phyloP scores from a whole-genome alignment of 2,888 invertebrate species.

The Amiota minor region DNA sequence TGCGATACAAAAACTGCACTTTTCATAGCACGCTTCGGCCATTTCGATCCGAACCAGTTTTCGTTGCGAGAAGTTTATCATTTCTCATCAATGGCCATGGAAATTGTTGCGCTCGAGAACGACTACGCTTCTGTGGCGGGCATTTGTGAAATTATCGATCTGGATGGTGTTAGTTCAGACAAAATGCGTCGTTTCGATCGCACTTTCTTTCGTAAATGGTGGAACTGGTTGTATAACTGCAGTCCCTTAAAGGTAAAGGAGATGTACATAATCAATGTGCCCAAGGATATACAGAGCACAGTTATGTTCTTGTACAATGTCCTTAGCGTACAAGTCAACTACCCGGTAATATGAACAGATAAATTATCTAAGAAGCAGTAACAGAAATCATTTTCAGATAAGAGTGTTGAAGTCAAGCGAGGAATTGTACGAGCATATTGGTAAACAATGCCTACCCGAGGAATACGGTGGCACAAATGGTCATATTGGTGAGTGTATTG shows the following conservation, averaged over 20 bases:
- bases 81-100: slow-evolving; percentile 63
- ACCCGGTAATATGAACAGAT: slow-evolving; percentile 51
- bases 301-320: slow-evolving; percentile 55
- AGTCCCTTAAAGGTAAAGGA: slow-evolving; percentile 59
- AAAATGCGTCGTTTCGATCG: slow-evolving; percentile 56
- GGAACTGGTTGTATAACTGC: slow-evolving; percentile 60
- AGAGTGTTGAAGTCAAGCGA: slow-evolving; percentile 54
- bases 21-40: slow-evolving; percentile 61
- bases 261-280: slow-evolving; percentile 61
- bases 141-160: slow-evolving; percentile 61
- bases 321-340: slow-evolving; percentile 52
- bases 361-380: not conserved
- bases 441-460: slow-evolving; percentile 61
- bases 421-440: slow-evolving; percentile 60
- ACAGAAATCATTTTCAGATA: slow-evolving; percentile 43
- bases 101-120: slow-evolving; percentile 64
- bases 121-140: slow-evolving; percentile 66
- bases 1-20: slow-evolving; percentile 59
- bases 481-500: slow-evolving; percentile 59
- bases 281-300: slow-evolving; percentile 58
- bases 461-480: slow-evolving; percentile 67
- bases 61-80: slow-evolving; percentile 61
- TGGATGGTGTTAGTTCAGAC: slow-evolving; percentile 56
- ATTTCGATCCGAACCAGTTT: slow-evolving; percentile 59
- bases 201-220: slow-evolving; percentile 60